phyloP scores from a whole-genome alignment of 2,888 invertebrate species.

The Sphecodes monilicornis region DNA sequence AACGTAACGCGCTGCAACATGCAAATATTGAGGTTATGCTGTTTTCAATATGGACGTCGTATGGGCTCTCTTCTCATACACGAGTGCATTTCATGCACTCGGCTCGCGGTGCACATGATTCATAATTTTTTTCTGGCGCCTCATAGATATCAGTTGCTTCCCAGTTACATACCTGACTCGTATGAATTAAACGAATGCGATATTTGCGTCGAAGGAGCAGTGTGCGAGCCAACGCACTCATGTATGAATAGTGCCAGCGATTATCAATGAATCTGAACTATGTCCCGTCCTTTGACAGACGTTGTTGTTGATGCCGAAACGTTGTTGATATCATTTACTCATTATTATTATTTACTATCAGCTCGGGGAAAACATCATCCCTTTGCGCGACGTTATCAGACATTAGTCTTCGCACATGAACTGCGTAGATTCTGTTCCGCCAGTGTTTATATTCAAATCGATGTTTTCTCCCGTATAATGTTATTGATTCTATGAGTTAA shows the following conservation, averaged over 20 bases:
- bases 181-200: conserved; percentile 38
- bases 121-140: conserved; percentile 29
- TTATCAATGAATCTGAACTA: conserved; percentile 64
- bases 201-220: neutral
- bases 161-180: conserved; percentile 5
- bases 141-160: conserved; percentile 22
- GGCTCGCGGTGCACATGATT: conserved; percentile 45
- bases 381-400: conserved; percentile 30
- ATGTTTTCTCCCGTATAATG: neutral
- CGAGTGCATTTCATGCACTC: conserved; percentile 24
- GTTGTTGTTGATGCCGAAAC: conserved; percentile 49
- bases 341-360: conserved; percentile 31
- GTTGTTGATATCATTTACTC: conserved; percentile 28
- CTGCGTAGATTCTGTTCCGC: conserved; percentile 33
- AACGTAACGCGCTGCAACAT: conserved; percentile 19
- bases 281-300: conserved; percentile 55
- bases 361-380: conserved; percentile 20
- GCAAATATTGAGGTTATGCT: conserved; percentile 56
- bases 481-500: neutral
- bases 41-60: conserved; percentile 52
- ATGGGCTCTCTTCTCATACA: conserved; percentile 1
- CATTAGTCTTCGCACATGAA: conserved; percentile 24
- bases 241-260: conserved; percentile 23
- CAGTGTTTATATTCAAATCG: conserved; percentile 5
- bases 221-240: neutral